A percentile compares a stretch with the other conserved stretches of the same genome.
Evolutionary conservation across 1,140 invertebrate genomes (phyloP).

Genomic region (Lepidurus couesii): DNA sequence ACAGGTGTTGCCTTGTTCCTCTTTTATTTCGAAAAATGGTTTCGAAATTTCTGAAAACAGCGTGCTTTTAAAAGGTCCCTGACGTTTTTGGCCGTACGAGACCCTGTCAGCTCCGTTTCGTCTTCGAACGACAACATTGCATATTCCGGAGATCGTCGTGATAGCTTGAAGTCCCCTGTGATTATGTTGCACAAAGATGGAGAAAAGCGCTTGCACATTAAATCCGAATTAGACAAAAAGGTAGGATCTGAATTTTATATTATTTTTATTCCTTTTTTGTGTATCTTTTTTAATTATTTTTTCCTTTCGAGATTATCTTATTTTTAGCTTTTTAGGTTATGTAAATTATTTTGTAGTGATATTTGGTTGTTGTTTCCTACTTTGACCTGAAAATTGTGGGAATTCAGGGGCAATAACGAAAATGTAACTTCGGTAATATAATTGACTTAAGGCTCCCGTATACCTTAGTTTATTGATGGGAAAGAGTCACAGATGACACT

Average conservation of each 20-base stretch:
- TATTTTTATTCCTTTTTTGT: constrained; percentile 45
- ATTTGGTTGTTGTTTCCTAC: no score
- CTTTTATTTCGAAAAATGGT: constrained; percentile 30
- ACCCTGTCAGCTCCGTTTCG: constrained; percentile 33
- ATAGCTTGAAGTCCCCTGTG: constrained; percentile 20
- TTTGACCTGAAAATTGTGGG: no score
- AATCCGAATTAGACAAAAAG: constrained; percentile 56
- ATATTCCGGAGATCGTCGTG: constrained; percentile 22
- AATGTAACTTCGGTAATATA: no score
- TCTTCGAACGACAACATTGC: constrained; percentile 38
- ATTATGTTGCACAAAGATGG: constrained; percentile 15
- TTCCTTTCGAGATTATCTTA: no score
- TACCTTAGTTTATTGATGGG: no score
- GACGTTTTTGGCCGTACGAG: constrained; percentile 30
- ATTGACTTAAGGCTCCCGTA: no score
- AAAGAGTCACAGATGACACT: no score
- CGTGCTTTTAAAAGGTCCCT: constrained; percentile 32
- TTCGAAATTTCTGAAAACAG: constrained; percentile 36
- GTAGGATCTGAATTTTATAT: constrained; percentile 51
- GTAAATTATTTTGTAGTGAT: no score
- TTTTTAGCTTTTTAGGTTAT: no score
- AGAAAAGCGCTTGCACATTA: constrained; percentile 23
- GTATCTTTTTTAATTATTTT: no score
- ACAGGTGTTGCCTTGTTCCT: neutral
- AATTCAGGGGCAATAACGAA: no score